Percentiles rank a stretch among this genome's conserved stretches.
Evolutionary conservation across 2,113 vertebrate genomes (phyloP).

Genomic region (Brachyistius frenatus): DNA sequence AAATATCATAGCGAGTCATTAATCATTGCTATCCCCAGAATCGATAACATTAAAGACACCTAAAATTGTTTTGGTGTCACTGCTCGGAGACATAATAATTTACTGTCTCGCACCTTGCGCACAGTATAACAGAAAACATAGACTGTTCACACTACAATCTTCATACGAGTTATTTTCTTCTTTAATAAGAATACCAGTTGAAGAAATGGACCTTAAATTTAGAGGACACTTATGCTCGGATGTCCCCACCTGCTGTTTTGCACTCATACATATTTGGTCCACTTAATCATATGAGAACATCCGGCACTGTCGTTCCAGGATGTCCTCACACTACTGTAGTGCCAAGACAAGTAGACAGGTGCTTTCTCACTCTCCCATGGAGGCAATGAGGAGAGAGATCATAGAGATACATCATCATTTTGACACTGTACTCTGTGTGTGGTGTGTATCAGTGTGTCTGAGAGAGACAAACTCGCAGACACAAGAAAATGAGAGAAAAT

Average conservation of each 20-base stretch:
- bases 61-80: neutral
- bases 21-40: neutral
- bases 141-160: neutral
- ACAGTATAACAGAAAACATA: neutral
- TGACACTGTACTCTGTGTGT: conserved; percentile 5
- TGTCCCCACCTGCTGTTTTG: conserved; percentile 19
- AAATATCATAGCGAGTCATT: neutral
- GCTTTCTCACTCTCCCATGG: conserved; percentile 47
- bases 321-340: conserved; percentile 34
- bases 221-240: conserved; percentile 31
- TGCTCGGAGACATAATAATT: too few relatives aligned
- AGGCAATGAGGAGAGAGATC: conserved; percentile 33
- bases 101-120: neutral
- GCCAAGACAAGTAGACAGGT: conserved; percentile 54
- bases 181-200: conserved; percentile 3
- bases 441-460: neutral
- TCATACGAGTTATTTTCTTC: neutral
- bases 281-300: conserved; percentile 47
- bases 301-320: conserved; percentile 13
- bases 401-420: conserved; percentile 42
- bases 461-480: conserved; percentile 4
- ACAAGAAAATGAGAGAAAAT: neutral
- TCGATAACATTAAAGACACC: too few relatives aligned
- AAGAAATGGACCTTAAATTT: conserved; percentile 34
- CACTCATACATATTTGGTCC: conserved; percentile 29